phyloP scores from a whole-genome alignment of 2,888 invertebrate species.

The Apantesis nais region DNA sequence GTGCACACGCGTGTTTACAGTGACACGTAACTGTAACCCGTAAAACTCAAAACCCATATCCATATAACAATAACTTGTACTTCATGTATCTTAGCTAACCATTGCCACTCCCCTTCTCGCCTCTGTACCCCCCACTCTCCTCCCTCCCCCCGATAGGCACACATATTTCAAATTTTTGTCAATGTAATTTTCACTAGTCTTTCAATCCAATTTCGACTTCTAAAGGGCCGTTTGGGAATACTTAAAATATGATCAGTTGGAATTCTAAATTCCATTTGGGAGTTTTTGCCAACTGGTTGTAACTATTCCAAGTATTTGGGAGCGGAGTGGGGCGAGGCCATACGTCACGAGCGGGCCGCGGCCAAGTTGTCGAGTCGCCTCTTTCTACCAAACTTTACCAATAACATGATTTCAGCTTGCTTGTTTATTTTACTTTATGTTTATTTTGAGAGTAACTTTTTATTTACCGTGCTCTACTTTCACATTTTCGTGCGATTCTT shows the following conservation, averaged over 20 bases:
- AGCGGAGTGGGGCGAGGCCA: conserved; percentile 4
- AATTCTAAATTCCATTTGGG: conserved; percentile 1
- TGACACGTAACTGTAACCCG: no score
- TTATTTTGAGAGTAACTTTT: conserved; percentile 1
- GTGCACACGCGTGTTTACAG: no score
- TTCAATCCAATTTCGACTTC: neutral
- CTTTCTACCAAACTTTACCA: conserved; percentile 34
- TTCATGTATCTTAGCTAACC: no score
- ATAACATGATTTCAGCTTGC: conserved; percentile 34
- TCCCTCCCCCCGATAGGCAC: no score
- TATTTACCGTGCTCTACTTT: conserved; percentile 11
- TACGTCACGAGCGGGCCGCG: conserved; percentile 21
- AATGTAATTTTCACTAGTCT: neutral
- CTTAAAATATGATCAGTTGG: neutral
- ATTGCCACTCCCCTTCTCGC: no score
- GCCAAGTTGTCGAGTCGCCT: conserved; percentile 33
- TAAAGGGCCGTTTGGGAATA: neutral
- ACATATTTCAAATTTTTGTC: neutral
- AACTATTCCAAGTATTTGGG: conserved; percentile 25
- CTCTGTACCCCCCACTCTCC: neutral
- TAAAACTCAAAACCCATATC: no score
- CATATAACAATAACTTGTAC: no score
- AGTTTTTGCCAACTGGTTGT: conserved; percentile 22
- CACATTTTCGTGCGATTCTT: no score
- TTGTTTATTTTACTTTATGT: conserved; percentile 13